Conservation (phyloP, 2,797 vertebrate genomes). For the Phataginus tetradactyla region DNA sequence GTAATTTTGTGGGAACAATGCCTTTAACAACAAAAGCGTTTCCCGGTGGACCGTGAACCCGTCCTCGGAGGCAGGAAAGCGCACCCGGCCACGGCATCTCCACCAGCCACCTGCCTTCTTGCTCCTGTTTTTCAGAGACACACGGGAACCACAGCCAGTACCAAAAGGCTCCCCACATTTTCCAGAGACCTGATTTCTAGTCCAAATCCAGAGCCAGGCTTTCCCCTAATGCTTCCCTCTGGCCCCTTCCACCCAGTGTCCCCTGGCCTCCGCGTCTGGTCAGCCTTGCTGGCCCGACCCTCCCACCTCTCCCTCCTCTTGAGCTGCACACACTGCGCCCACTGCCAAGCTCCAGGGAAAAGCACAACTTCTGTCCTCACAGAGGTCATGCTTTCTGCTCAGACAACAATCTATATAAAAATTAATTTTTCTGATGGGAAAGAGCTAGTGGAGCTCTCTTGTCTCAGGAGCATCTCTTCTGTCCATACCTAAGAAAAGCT, state of each 20-base stretch:
- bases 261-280: not conserved
- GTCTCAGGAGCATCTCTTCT: not conserved
- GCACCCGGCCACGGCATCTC: accelerated
- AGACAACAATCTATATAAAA: not conserved
- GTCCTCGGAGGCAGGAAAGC: not conserved
- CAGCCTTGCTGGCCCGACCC: not conserved
- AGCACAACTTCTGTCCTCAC: too few relatives aligned
- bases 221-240: not conserved
- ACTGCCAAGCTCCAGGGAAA: not conserved
- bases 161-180: not conserved
- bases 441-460: not conserved
- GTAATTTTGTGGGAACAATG: not conserved
- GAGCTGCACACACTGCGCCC: not conserved
- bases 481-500: not conserved
- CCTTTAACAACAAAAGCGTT: not conserved
- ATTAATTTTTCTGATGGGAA: not conserved
- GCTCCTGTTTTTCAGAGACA: not conserved
- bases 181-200: not conserved
- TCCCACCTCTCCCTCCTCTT: not conserved
- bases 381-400: not conserved
- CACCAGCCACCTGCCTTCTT: not conserved
- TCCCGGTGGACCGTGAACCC: not conserved
- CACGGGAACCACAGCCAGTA: not conserved
- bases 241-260: not conserved
- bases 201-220: not conserved